A percentile compares a stretch with the other conserved stretches of the same genome.
Evolutionary conservation across 2,113 vertebrate species (phyloP).

Genomic region (Pungitius pungitius): DNA sequence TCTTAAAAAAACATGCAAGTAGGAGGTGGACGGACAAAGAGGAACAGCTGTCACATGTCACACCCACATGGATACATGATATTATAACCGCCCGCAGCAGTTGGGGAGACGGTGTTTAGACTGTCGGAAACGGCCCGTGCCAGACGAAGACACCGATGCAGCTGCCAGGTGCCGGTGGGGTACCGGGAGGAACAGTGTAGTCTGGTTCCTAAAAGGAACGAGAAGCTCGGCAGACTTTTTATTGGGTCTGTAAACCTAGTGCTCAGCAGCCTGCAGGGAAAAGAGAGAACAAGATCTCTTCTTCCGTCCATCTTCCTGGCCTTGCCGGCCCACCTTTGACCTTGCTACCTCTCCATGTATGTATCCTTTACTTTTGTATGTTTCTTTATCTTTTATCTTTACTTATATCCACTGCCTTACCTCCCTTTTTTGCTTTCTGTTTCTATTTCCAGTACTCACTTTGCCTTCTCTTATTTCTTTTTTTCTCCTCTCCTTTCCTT

Average conservation of each 20-base stretch:
- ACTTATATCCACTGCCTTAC: neutral
- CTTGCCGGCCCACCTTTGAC: neutral
- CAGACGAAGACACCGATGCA: neutral
- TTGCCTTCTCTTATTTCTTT: neutral
- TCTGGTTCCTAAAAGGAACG: constrained; percentile 26
- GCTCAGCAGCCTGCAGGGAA: constrained; percentile 12
- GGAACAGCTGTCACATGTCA: constrained; percentile 9
- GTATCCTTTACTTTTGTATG: neutral
- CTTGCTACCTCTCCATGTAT: neutral
- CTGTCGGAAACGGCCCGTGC: neutral
- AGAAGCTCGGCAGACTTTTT: constrained; percentile 45
- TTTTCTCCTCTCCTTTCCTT: neutral
- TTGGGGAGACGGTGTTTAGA: neutral
- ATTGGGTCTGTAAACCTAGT: constrained; percentile 38
- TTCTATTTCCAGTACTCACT: too few species aligned
- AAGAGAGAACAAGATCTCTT: neutral
- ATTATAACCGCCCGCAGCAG: neutral
- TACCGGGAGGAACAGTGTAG: constrained; percentile 20
- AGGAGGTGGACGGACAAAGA: neutral
- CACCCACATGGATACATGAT: neutral
- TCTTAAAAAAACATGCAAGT: neutral
- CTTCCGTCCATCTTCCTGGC: neutral
- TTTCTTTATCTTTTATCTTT: neutral
- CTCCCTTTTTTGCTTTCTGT: neutral
- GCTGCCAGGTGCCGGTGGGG: constrained; percentile 10